phyloP scores from a whole-genome alignment of 2,888 invertebrate genomes.

The Macrostomum cliftonense region DNA sequence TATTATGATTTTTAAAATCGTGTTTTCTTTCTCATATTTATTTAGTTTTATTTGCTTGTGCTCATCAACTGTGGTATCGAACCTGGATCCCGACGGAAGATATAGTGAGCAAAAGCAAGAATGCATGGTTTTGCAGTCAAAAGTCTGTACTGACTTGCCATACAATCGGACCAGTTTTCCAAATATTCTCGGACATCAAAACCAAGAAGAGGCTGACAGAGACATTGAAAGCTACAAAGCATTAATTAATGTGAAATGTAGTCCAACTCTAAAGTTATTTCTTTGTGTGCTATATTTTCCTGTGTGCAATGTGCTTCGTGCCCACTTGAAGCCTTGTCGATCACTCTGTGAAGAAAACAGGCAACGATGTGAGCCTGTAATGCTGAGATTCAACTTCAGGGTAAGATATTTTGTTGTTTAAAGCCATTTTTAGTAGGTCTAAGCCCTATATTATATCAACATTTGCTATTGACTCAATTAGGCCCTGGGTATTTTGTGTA shows the following conservation, averaged over 20 bases:
- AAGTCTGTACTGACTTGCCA: neutral
- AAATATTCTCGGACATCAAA: constrained; percentile 2
- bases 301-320: constrained; percentile 1
- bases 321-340: neutral
- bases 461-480: no score
- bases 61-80: no score
- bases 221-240: neutral
- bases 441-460: no score
- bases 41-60: no score
- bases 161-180: constrained; percentile 3
- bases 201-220: constrained; percentile 3
- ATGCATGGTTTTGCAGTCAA: no score
- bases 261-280: constrained; percentile 1
- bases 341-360: constrained; percentile 2
- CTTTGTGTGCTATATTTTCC: constrained; percentile 4
- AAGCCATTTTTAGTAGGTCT: neutral
- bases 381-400: constrained; percentile 3
- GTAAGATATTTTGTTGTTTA: neutral
- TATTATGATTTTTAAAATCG: no score
- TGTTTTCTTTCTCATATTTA: no score
- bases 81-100: no score
- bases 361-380: constrained; percentile 2
- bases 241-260: constrained; percentile 1
- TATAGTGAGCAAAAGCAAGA: no score
- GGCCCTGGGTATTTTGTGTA: no score